Conservation (phyloP, 1,140 invertebrate genomes). For the Nixonia krombeini region DNA sequence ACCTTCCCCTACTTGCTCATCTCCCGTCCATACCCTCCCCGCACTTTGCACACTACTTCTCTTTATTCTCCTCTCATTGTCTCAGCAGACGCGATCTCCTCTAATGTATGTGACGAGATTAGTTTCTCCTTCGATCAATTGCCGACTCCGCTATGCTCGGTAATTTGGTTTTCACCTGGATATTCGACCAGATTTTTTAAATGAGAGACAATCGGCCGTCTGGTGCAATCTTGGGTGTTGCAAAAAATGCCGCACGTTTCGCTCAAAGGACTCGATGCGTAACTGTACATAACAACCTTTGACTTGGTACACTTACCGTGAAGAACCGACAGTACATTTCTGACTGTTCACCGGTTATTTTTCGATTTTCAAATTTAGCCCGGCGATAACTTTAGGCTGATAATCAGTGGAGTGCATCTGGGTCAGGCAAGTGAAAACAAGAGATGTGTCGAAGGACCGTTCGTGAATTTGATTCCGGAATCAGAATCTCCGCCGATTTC, state of each 20-base stretch:
- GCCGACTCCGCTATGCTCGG: constrained; percentile 1
- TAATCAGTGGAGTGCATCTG: too few species aligned
- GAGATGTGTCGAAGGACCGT: too few species aligned
- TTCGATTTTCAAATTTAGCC: too few species aligned
- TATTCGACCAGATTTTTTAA: neutral
- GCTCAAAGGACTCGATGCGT: too few species aligned
- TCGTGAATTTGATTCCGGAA: neutral
- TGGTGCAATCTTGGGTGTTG: constrained; percentile 19
- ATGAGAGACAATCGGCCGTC: neutral
- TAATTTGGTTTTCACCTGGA: neutral
- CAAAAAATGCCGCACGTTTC: too few species aligned
- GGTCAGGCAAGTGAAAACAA: too few species aligned
- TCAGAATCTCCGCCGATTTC: too few species aligned
- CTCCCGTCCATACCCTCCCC: constrained; percentile 32
- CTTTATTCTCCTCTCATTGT: constrained; percentile 34
- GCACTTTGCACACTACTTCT: constrained; percentile 33
- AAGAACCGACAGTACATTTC: too few species aligned
- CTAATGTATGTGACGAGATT: constrained; percentile 6
- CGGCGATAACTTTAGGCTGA: too few species aligned
- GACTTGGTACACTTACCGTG: constrained; percentile 9
- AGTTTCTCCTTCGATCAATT: constrained; percentile 45
- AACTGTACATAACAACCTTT: constrained; percentile 20
- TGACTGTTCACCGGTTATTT: too few species aligned
- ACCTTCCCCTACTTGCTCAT: constrained; percentile 36
- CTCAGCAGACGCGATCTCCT: constrained; percentile 39